Conservation (phyloP, 2,113 vertebrate genomes). For the Irena cyanogastra region DNA sequence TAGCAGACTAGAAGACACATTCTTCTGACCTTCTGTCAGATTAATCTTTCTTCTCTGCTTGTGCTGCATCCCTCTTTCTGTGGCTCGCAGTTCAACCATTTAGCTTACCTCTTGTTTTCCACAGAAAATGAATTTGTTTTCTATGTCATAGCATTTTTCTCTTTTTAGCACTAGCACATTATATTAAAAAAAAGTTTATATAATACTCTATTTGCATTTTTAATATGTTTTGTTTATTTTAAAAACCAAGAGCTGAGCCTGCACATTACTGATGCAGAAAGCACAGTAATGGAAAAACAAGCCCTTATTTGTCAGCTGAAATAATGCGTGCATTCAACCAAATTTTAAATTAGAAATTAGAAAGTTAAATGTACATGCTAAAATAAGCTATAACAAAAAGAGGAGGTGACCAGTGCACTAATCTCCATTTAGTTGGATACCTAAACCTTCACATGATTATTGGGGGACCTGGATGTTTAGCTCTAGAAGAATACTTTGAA, state of each 20-base stretch:
- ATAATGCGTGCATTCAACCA: background rate
- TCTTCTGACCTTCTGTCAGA: background rate
- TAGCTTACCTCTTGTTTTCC: background rate
- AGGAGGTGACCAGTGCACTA: background rate
- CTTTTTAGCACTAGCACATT: background rate
- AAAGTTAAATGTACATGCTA: slow-evolving; percentile 26
- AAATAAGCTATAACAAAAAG: background rate
- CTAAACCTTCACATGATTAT: background rate
- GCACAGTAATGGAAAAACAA: background rate
- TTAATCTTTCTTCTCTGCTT: background rate
- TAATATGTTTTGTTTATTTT: slow-evolving; percentile 39
- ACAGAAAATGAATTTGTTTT: background rate
- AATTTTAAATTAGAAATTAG: slow-evolving; percentile 31
- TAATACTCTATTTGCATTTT: slow-evolving; percentile 14
- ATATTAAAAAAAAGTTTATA: background rate
- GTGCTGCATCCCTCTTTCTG: background rate
- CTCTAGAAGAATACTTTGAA: background rate
- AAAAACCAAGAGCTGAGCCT: slow-evolving; percentile 8
- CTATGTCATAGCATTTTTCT: background rate
- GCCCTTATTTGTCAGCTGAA: slow-evolving; percentile 28
- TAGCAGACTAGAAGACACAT: background rate
- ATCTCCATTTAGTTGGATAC: background rate
- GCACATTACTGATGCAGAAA: slow-evolving; percentile 26
- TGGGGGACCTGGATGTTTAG: background rate
- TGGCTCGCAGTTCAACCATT: background rate